These are phyloP conservation scores for Taurulus bubalis DNA, from an alignment of 2,113 vertebrate species.

Conservation along the genomic window DNA sequence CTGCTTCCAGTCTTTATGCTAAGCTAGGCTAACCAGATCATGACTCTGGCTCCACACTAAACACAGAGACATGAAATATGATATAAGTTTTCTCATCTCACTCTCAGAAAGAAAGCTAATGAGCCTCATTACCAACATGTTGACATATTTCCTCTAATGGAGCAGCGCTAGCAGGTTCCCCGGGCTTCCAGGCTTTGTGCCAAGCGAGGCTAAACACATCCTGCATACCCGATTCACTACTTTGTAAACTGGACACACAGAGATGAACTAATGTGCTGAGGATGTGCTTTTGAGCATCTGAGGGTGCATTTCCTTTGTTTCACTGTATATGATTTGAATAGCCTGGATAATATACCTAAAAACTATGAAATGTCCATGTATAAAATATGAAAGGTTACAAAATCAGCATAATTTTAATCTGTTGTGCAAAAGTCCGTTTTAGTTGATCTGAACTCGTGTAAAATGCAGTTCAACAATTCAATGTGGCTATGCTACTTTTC, in stretches of 20 bases:
- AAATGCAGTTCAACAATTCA: slow-evolving; percentile 34
- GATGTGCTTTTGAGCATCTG: background rate
- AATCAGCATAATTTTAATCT: background rate
- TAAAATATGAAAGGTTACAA: background rate
- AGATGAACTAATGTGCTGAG: background rate
- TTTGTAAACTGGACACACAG: background rate
- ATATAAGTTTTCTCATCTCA: background rate
- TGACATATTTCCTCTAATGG: background rate
- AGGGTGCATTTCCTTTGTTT: slow-evolving; percentile 2
- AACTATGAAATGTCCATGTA: background rate
- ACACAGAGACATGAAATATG: background rate
- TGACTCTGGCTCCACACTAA: background rate
- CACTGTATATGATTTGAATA: background rate
- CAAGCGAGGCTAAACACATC: background rate
- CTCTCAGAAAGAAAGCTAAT: background rate
- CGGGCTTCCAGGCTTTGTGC: background rate
- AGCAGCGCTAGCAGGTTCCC: background rate
- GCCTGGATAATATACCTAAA: background rate
- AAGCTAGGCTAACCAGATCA: background rate
- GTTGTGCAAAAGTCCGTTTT: background rate
- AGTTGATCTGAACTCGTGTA: background rate
- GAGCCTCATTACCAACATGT: background rate
- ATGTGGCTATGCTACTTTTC: slow-evolving; percentile 35
- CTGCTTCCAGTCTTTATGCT: too few species aligned
- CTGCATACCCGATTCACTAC: background rate